Evolutionary conservation across 2,888 invertebrate genomes (phyloP).

Genomic region (Keiferia lycopersicella): DNA sequence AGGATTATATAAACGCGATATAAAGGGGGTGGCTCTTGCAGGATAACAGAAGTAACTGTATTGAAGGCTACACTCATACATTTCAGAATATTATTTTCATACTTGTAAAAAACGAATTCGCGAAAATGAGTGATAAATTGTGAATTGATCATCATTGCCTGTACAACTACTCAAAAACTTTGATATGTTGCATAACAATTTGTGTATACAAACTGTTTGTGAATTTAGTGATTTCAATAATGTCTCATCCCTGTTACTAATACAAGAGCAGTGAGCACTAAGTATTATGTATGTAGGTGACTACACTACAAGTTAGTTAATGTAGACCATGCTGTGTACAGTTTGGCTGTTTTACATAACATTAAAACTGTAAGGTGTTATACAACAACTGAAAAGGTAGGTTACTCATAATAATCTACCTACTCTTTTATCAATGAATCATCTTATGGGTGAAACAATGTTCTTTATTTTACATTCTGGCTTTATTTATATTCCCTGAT

Average conservation of each 20-base stretch:
- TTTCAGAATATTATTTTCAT: no score
- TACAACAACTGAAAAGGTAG: conserved; percentile 1
- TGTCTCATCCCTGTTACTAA: not conserved
- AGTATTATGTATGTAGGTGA: not conserved
- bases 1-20: conserved; percentile 61
- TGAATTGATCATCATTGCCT: not conserved
- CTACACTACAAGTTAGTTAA: not conserved
- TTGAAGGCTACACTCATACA: not conserved
- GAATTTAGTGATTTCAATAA: no score
- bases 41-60: not conserved
- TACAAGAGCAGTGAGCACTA: not conserved
- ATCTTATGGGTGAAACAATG: not conserved
- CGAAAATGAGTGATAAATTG: not conserved
- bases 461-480: no score
- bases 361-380: conserved; percentile 2
- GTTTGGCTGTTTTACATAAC: conserved; percentile 13
- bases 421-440: not conserved
- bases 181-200: not conserved
- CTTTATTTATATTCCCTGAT: no score
- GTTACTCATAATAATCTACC: conserved; percentile 8
- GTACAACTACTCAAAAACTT: not conserved
- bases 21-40: conserved; percentile 43
- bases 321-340: conserved; percentile 26
- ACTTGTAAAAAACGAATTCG: no score
- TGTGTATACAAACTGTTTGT: not conserved